Evolutionary conservation across 2,888 invertebrate species (phyloP).

Genomic region (Acheta domesticus): DNA sequence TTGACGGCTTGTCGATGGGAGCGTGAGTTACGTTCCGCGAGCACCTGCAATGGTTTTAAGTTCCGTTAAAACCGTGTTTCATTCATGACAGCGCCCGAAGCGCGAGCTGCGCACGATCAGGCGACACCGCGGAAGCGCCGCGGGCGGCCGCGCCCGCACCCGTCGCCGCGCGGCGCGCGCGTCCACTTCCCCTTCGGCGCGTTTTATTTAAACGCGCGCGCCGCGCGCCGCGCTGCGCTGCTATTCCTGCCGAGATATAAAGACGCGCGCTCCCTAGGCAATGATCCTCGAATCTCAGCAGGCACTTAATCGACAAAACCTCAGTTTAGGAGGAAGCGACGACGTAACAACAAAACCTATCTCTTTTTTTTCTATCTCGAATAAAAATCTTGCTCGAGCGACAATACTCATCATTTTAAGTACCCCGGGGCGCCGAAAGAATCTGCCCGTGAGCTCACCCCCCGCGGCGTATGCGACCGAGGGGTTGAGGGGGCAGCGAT

Average conservation of each 20-base stretch:
- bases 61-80: too few relatives aligned
- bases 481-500: neutral
- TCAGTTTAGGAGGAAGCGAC: neutral
- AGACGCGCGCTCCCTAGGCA: neutral
- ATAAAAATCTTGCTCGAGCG: constrained; percentile 6
- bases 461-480: neutral
- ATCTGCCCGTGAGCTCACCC: neutral
- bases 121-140: too few relatives aligned
- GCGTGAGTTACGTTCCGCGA: too few relatives aligned
- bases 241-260: neutral
- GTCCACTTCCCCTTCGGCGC: too few relatives aligned
- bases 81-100: too few relatives aligned
- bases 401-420: constrained; percentile 18
- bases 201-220: too few relatives aligned
- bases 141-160: too few relatives aligned
- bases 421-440: neutral
- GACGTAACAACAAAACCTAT: neutral
- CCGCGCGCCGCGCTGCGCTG: neutral
- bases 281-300: neutral
- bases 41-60: too few relatives aligned
- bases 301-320: constrained; percentile 3
- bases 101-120: too few relatives aligned
- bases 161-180: too few relatives aligned
- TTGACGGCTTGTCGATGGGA: too few relatives aligned
- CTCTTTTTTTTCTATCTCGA: neutral